Conservation (phyloP, 2,113 vertebrate species). For the Lasiurus borealis region DNA sequence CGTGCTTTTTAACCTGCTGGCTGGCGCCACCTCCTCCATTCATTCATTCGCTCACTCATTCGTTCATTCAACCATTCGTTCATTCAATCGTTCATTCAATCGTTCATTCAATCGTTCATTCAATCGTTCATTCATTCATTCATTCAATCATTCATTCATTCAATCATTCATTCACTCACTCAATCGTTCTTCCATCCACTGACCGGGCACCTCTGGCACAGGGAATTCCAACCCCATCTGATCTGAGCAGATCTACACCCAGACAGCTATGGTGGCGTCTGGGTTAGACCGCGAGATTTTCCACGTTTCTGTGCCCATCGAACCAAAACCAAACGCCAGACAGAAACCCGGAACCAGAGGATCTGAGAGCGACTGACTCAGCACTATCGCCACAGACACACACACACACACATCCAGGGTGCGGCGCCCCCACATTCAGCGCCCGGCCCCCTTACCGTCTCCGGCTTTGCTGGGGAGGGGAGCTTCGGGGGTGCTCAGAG, state of each 20-base stretch:
- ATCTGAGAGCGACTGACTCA: rapidly evolving
- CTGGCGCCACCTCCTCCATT: too few relatives aligned
- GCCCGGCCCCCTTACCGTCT: conserved; percentile 87
- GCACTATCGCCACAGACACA: rapidly evolving
- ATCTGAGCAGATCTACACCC: background rate
- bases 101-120: too few relatives aligned
- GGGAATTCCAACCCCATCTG: too few relatives aligned
- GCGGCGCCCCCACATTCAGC: background rate
- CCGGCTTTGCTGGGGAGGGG: conserved; percentile 82
- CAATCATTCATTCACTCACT: background rate
- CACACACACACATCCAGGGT: rapidly evolving
- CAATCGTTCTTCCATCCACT: background rate
- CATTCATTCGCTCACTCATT: too few relatives aligned
- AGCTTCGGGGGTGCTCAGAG: conserved; percentile 86
- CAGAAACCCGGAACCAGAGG: background rate
- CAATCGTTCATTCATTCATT: too few relatives aligned
- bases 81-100: too few relatives aligned
- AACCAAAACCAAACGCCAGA: background rate
- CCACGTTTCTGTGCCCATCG: background rate
- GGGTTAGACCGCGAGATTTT: background rate
- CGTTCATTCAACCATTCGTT: too few relatives aligned
- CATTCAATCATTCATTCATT: too few relatives aligned
- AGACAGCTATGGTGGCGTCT: background rate
- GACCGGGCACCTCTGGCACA: background rate
- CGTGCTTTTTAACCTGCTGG: rapidly evolving